Evolutionary conservation across 2,797 vertebrate genomes (phyloP), one percentile per base, ranked within the genome.

Genomic region (Esox masquinongy): DNA sequence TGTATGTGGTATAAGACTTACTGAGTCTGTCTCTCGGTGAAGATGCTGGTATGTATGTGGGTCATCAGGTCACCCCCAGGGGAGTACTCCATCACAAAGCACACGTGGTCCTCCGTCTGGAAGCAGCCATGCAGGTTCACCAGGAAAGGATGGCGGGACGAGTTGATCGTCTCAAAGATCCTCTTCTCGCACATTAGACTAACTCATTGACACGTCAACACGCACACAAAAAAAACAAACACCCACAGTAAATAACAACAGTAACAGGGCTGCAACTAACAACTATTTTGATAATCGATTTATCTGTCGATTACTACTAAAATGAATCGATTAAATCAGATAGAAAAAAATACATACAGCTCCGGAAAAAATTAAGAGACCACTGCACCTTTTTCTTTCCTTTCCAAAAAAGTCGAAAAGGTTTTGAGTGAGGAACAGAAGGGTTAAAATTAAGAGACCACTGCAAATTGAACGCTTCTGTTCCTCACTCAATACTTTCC

Each of bases 11-110:
- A 17, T 50, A 31, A 39, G 56, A 29, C 93, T 85, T 81, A 99
- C 97, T 90, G 80, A 31, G 97, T 74, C 77, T 94, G 92, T 1
- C 89, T 93, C 84, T 97, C 96, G 0, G 91, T 92, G 89, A 99
- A 99, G 86, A 98, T 93, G 51, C 90, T 95, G 73, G 91, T 91
- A 2, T 97, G 96, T 75, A 99, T 98, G 88, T 96, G 97, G 56
- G 95, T 97, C 97, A 99, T 99, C 34, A 99, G 95, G 92, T 99
- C 97, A 43, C 97, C 97, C 0, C 97, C 97, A 0, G 97, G 95
- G 0, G 94, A 95, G 75, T 99, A 99, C 78, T 97, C 96, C 80
- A 98, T 99, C 80, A 98, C 96, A 1, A 99, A 98, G 83, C 97
- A 99, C 73, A 96, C 94, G 0, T 99, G 97, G 56, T 96, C 96